These are phyloP conservation scores for Intellagama lesueurii DNA, from an alignment of 2,797 vertebrate genomes.

Conservation along the genomic window DNA sequence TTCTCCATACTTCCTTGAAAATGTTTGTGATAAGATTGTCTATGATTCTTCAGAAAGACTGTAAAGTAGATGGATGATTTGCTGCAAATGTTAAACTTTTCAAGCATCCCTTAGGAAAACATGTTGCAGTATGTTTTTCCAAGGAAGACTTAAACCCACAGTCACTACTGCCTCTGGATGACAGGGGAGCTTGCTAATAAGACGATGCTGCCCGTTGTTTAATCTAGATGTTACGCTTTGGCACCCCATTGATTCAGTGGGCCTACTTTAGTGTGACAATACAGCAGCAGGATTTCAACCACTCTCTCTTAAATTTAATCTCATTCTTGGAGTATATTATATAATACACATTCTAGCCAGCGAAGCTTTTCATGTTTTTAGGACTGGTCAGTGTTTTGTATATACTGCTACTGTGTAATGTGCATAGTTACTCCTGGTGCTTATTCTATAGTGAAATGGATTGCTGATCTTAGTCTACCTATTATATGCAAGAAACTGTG, in stretches of 20 bases:
- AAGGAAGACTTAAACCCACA: background rate
- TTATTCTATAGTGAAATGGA: background rate
- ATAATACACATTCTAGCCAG: background rate
- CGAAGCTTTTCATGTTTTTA: background rate
- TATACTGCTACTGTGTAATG: background rate
- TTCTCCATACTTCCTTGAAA: background rate
- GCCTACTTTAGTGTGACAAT: background rate
- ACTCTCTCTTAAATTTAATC: background rate
- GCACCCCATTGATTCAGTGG: too few species aligned
- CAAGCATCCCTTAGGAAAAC: constrained; percentile 2
- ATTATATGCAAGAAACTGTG: background rate
- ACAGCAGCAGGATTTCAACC: too few species aligned
- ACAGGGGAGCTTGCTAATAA: background rate
- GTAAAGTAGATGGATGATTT: background rate
- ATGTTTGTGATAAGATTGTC: background rate
- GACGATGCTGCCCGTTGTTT: background rate
- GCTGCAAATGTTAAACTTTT: background rate
- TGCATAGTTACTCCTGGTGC: background rate
- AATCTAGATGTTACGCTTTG: background rate
- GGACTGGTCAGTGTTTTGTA: background rate
- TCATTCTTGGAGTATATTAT: background rate
- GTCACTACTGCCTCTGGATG: background rate
- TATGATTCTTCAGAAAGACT: rapidly evolving
- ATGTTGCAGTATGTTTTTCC: background rate
- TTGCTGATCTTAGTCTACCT: constrained; percentile 2